phyloP scores from a whole-genome alignment of 2,113 vertebrate genomes.

The Genyomyrus donnyi region DNA sequence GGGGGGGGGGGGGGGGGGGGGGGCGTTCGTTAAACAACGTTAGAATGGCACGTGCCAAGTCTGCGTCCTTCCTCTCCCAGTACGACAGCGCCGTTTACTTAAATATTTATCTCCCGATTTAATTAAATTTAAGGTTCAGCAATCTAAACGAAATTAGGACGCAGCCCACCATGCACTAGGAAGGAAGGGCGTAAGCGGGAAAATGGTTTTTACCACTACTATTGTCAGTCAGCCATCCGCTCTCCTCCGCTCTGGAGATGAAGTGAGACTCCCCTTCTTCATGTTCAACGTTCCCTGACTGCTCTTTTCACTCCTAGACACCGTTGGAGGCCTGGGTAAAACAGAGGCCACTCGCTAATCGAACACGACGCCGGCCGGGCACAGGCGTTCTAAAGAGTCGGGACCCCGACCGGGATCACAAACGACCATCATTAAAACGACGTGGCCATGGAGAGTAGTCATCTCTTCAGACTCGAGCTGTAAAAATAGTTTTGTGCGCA shows the following conservation, averaged over 20 bases:
- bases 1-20: neutral
- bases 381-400: neutral
- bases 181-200: neutral
- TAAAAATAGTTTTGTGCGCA: neutral
- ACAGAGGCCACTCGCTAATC: neutral
- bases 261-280: neutral
- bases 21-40: too few species aligned
- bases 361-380: neutral
- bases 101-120: conserved; percentile 19
- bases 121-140: conserved; percentile 9
- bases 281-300: neutral
- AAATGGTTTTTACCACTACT: neutral
- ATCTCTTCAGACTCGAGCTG: neutral
- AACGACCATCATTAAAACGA: neutral
- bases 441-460: neutral
- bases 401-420: neutral
- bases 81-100: neutral
- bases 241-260: neutral
- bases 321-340: neutral
- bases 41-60: neutral
- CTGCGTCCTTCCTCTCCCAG: neutral
- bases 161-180: neutral
- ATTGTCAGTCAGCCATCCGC: neutral
- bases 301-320: neutral
- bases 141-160: neutral